A percentile compares a stretch with the other conserved stretches of the same genome.
These are phyloP conservation scores for Triplophysa tibetana DNA, from an alignment of 2,113 vertebrate species.

Conservation along the genomic window DNA sequence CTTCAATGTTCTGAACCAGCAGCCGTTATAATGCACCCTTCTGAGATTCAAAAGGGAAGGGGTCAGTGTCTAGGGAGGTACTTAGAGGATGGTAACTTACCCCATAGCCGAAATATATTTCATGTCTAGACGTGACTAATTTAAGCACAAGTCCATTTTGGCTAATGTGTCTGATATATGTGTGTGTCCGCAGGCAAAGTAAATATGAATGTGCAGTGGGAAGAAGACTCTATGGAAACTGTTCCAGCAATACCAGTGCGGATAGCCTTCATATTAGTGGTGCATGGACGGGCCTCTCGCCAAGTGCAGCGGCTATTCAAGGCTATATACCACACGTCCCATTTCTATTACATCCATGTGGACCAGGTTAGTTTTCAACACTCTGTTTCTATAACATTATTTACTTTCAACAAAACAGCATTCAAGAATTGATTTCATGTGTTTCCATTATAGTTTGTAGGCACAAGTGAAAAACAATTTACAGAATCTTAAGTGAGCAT, in stretches of 20 bases:
- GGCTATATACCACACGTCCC: constrained; percentile 95
- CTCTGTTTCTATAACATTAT: neutral
- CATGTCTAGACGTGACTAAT: neutral
- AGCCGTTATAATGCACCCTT: neutral
- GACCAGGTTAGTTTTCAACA: constrained; percentile 82
- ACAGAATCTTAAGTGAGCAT: too few species aligned
- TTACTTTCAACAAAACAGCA: too few species aligned
- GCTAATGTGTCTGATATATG: constrained; percentile 18
- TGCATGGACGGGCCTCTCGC: constrained; percentile 92
- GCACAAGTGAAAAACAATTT: too few species aligned
- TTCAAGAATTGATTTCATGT: too few species aligned
- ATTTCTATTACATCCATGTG: constrained; percentile 98
- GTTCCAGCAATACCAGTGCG: constrained; percentile 84
- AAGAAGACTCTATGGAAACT: constrained; percentile 89
- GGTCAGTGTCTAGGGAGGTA: neutral
- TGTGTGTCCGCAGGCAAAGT: constrained; percentile 82
- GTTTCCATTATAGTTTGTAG: too few species aligned
- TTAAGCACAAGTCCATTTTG: neutral
- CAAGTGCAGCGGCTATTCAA: constrained; percentile 97
- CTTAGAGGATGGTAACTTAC: neutral
- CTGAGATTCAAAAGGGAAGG: neutral
- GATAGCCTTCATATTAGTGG: constrained; percentile 94
- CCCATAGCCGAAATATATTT: neutral
- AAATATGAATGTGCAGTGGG: constrained; percentile 91
- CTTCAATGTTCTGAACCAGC: too few species aligned